Evolutionary conservation across 2,888 invertebrate genomes (phyloP), one percentile per base, ranked within the genome.

Genomic region (Galerucella nymphaeae): DNA sequence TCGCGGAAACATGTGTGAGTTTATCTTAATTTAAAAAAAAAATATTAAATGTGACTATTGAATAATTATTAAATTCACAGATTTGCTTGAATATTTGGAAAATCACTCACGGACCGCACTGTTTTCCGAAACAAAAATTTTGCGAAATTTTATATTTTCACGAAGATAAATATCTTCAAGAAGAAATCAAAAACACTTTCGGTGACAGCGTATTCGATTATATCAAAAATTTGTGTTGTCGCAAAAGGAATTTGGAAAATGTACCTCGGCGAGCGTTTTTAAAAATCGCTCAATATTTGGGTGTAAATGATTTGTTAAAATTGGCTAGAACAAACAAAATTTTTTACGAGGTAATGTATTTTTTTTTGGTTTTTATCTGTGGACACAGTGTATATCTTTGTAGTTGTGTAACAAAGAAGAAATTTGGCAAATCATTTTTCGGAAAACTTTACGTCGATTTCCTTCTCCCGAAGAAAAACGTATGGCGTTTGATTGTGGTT

Each of bases 1-100:
- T 85, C 14, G 80, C 80, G 13, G 77, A 80, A 66, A 73, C 72
- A 20, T 76, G 79, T 41, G 85, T 85, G 81, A 81, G 81, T 79
- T 20, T 10, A 16, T 45, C 42, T 53, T 11, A 16, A 16, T 55
- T 18, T n/a, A 8, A 11, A 18, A 23, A 23, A 55, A 16, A 45
- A 11, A 45, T 20, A 16, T 38, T 38, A 6, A 38, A 8, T 38
- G 0, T 9, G 5, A 38, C 30, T 38, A 38, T 38, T 38, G 5
- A 38, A 38, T 38, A 1, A 6, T 13, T 20, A 11, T 58, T 14
- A 9, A 18, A 30, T 61, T 70, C 70, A 48, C 45, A 80, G 80
- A 42, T 80, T 41, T 72, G 58, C 66, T 66, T 80, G 13, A 78
- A 78, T 48, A 58, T 75, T 8, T 80, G 80, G 80, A 77, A 75